Evolutionary conservation across 1,140 invertebrate genomes (phyloP).

Genomic region (Chrysopa pallens): DNA sequence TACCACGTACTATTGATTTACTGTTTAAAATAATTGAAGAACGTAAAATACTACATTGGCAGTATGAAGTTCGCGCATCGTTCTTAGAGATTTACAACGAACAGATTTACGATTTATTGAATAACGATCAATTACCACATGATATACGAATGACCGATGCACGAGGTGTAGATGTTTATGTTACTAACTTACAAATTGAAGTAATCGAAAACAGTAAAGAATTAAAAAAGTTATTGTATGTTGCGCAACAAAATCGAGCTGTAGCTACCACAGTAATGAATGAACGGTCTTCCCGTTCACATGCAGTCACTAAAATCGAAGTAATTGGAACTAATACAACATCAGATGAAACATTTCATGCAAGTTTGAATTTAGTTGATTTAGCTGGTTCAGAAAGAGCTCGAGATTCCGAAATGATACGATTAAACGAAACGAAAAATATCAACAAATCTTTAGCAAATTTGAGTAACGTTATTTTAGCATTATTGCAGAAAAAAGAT

Average conservation of each 20-base stretch:
- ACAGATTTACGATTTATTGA: slow-evolving; percentile 62
- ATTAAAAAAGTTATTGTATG: slow-evolving; percentile 37
- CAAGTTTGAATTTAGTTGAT: slow-evolving; percentile 74
- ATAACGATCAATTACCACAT: slow-evolving; percentile 33
- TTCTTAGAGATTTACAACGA: slow-evolving; percentile 86
- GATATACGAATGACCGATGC: slow-evolving; percentile 52
- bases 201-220: slow-evolving; percentile 40
- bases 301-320: slow-evolving; percentile 53
- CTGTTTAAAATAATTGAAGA: slow-evolving; percentile 58
- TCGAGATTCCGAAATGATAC: slow-evolving; percentile 54
- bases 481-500: slow-evolving; percentile 55
- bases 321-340: slow-evolving; percentile 37
- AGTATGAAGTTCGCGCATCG: slow-evolving; percentile 60
- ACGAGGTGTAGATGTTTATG: slow-evolving; percentile 50
- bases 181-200: slow-evolving; percentile 47
- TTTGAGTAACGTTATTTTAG: slow-evolving; percentile 75
- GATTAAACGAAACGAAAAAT: slow-evolving; percentile 73
- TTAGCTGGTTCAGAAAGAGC: slow-evolving; percentile 77
- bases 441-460: slow-evolving; percentile 79
- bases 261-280: slow-evolving; percentile 49
- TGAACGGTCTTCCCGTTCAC: slow-evolving; percentile 64
- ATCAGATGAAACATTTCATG: slow-evolving; percentile 40
- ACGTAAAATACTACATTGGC: slow-evolving; percentile 55
- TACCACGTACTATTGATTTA: slow-evolving; percentile 59
- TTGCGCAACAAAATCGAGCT: slow-evolving; percentile 48